Base-by-base conservation (phyloP, 1,140 invertebrate genomes). In the Bombus terrestris region DNA sequence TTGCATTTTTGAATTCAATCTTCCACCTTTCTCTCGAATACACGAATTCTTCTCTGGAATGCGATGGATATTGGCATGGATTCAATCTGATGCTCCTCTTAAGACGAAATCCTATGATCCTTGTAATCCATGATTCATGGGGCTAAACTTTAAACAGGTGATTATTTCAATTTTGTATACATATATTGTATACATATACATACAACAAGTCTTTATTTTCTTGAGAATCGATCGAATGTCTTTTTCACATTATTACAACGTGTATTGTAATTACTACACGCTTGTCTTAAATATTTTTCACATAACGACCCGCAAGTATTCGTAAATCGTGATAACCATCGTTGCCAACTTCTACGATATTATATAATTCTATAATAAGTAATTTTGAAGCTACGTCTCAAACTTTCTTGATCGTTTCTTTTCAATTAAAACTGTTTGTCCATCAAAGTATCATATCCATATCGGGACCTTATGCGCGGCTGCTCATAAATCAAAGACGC, bases 401-500 rank as follows among this genome's bases (percentile, higher is more conserved):
- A 69, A 47, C n/a, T 43, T 37, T 57, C 39, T 15, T n/a, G 0
- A 9, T 9, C 32, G 2, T 35, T 68, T 57, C 66, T 72, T 83
- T 86, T 43, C 83, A 57, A 77, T 73, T 80, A 39, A 83, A 80
- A 86, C 39, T 66, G 75, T 68, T 77, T 88, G 76, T 89, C 80
- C 82, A 10, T 81, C 84, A 68, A 68, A 72, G 76, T 78, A 89
- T 77, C 64, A 13, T 66, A 81, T 53, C 47, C 76, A 81, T 79
- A 37, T 59, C 69, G 66, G 62, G 86, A 83, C 64, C 68, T 83
- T 47, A 64, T 41, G 66, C 86, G 68, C 35, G 57, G 32, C 41
- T 76, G 77, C 86, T 91, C 90, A 93, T 94, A 93, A 94, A 94
- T 94, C 93, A 94, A 80, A 93, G 90, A 92, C 81, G 75, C 77